Conservation (phyloP, 2,888 invertebrate genomes). For the Alentia gelatinosa region DNA sequence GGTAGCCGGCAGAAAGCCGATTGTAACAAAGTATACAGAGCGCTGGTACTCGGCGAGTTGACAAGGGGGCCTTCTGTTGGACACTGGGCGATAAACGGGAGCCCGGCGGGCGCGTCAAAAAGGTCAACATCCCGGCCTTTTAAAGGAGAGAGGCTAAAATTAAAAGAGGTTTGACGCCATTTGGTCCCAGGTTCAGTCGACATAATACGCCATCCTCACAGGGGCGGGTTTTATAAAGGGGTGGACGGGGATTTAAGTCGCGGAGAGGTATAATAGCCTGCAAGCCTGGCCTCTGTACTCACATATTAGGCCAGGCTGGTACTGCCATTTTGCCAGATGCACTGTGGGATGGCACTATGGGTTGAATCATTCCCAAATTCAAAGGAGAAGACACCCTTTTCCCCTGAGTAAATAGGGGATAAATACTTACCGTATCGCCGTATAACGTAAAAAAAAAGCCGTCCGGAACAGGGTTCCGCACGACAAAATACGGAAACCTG, state of each 20-base stretch:
- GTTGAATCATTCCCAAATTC: too few species aligned
- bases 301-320: too few species aligned
- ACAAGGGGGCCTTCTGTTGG: constrained; percentile 28
- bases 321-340: too few species aligned
- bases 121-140: background rate
- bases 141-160: background rate
- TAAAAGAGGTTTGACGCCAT: constrained; percentile 2
- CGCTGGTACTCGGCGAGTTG: background rate
- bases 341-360: too few species aligned
- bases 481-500: too few species aligned
- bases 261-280: too few species aligned
- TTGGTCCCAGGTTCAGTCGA: background rate
- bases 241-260: background rate
- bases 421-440: too few species aligned
- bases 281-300: background rate
- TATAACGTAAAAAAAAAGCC: too few species aligned
- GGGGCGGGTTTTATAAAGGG: background rate
- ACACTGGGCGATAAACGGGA: background rate
- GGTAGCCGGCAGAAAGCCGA: background rate
- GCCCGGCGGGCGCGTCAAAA: background rate
- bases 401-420: too few species aligned
- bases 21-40: background rate
- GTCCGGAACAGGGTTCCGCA: too few species aligned
- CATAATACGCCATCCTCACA: background rate
- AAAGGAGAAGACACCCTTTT: too few species aligned